Conservation (phyloP, 2,113 vertebrate genomes). For the Proteles cristata region DNA sequence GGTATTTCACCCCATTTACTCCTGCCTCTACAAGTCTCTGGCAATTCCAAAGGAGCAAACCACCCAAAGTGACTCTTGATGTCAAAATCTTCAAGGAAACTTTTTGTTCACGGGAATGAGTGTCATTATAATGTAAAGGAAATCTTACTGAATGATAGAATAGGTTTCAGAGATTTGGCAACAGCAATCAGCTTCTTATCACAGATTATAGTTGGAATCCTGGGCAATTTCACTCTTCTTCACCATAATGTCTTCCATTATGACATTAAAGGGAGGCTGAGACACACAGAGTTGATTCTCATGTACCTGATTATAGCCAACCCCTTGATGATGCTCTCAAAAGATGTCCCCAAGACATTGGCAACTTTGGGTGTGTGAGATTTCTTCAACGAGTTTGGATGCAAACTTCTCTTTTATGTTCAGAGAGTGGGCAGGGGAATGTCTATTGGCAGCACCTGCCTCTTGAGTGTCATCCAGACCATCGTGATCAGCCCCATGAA, state of each 20-base stretch:
- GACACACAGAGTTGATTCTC: neutral
- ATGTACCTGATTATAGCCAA: neutral
- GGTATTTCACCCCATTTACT: neutral
- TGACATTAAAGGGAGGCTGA: rapidly evolving
- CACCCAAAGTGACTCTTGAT: neutral
- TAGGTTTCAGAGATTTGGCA: neutral
- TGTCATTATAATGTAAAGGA: neutral
- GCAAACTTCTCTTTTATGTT: neutral
- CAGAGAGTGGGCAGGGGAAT: neutral
- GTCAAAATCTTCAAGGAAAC: no score
- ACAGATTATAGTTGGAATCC: neutral
- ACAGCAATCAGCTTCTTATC: neutral
- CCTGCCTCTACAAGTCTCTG: neutral
- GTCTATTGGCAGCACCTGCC: neutral
- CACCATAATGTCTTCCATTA: neutral
- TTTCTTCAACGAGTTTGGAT: neutral
- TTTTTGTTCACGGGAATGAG: neutral
- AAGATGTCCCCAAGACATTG: neutral
- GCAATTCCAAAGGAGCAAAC: neutral
- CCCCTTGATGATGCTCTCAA: neutral
- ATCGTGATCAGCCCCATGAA: neutral
- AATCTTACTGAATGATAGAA: neutral
- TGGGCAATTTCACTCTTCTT: neutral
- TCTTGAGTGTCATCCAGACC: neutral
- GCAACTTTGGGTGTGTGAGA: neutral